phyloP scores from a whole-genome alignment of 1,140 invertebrate genomes.

The Chrysopa pallens region DNA sequence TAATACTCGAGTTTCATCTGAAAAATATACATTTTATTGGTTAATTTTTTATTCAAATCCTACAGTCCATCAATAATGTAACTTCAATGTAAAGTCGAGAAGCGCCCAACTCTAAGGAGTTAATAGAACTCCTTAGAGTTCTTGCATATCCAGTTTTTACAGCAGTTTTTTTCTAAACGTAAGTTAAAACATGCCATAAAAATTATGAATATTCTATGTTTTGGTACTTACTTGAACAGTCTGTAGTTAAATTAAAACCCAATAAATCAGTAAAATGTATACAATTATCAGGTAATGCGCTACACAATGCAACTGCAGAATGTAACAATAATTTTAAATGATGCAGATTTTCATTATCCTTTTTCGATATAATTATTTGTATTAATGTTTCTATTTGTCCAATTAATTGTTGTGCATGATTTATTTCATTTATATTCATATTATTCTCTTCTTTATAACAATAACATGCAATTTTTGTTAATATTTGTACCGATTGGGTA shows the following conservation, averaged over 20 bases:
- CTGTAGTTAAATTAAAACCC: constrained; percentile 24
- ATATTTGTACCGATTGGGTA: constrained; percentile 46
- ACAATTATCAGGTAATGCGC: constrained; percentile 36
- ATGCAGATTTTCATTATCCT: constrained; percentile 27
- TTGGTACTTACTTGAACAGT: background rate
- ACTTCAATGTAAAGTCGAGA: no score
- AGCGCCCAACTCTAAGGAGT: no score
- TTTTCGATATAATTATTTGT: constrained; percentile 30
- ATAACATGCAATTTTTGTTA: constrained; percentile 46
- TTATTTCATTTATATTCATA: constrained; percentile 1
- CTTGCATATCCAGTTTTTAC: no score
- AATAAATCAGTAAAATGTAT: constrained; percentile 42
- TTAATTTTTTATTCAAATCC: no score
- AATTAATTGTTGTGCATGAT: constrained; percentile 36
- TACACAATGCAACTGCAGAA: constrained; percentile 50
- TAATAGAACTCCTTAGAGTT: no score
- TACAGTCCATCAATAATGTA: no score
- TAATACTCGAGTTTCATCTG: constrained; percentile 15
- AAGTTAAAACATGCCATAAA: no score
- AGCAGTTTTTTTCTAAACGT: no score
- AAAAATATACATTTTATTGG: constrained; percentile 5
- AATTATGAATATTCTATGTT: no score
- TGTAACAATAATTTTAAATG: constrained; percentile 42
- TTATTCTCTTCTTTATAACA: constrained; percentile 22
- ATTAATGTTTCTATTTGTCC: constrained; percentile 50